These are phyloP conservation scores for Uromys caudimaculatus DNA, from an alignment of 2,797 vertebrate genomes.

Conservation along the genomic window DNA sequence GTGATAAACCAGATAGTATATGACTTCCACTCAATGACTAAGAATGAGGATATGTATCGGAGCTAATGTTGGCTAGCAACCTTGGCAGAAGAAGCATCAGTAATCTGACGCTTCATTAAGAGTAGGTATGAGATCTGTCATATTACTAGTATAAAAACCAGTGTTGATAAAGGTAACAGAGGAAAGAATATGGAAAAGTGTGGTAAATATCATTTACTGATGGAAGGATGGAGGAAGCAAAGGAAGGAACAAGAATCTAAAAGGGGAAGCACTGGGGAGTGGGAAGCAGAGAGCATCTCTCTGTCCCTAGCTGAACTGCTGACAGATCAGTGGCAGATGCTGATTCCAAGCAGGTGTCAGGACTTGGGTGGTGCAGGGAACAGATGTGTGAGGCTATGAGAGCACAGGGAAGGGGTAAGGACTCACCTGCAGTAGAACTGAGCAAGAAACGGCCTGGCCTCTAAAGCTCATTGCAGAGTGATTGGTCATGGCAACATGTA, in stretches of 20 bases:
- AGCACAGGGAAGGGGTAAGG: neutral
- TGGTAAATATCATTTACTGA: too few relatives aligned
- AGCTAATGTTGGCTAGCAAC: neutral
- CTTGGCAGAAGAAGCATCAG: neutral
- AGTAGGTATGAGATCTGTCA: neutral
- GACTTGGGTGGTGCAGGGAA: neutral
- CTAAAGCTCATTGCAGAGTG: neutral
- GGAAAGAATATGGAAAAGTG: neutral
- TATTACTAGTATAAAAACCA: neutral
- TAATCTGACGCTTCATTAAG: neutral
- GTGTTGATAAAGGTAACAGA: neutral
- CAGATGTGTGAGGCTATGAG: neutral
- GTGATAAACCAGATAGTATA: neutral
- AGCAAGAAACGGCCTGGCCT: too few relatives aligned
- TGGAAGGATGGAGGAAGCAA: neutral
- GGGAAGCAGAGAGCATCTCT: neutral
- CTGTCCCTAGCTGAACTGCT: neutral
- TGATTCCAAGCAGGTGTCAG: too few relatives aligned
- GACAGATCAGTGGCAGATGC: neutral
- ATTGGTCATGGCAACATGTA: neutral
- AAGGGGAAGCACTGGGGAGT: neutral
- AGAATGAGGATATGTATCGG: neutral
- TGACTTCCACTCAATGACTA: neutral
- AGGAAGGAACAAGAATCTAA: neutral
- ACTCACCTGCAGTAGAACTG: neutral